Base-by-base conservation (phyloP, 2,888 invertebrate genomes). In the Eupsilia transversa region DNA sequence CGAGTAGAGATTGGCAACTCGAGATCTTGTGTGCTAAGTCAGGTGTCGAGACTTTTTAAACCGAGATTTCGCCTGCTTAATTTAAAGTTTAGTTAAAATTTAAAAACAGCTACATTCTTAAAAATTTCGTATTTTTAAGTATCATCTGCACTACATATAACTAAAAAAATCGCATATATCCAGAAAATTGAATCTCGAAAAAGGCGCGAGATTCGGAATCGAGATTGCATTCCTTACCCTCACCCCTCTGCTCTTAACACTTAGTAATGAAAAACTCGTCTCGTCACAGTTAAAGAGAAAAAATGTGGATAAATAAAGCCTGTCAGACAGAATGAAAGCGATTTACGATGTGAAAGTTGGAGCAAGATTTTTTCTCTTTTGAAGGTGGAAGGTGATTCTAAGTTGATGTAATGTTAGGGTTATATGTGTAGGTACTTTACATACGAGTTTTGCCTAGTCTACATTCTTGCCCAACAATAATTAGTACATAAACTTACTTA, bases 201-300 rank as follows among this genome's bases (percentile, higher is more conserved):
- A 17, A 30, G 9, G 10, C 7, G 30, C 9, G 4, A 9, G 14
- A 56, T 56, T 56, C 54, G 27, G 9, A 9, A 23, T 46, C 56
- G 56, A 30, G 10, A 57, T 56, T 9, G 30, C 30, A 30, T 30
- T 20, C 30, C 7, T 30, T 33, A 23, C 61, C 38, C 68, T 33
- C 35, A 33, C 43, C 57, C 72, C n/a, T 74, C 20, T n/a, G 9
- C 27, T 23, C 27, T 9, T 35, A 33, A 30, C 67, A 68, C 60
- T 69, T 27, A 5, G 64, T 80, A 84, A 77, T 86, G 72, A 81
- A 84, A 79, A 78, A 67, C 79, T 76, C 80, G 60, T 74, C 73
- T 49, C 57, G 27, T 52, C 65, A 72, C 67, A 49, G 27, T 71
- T 70, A 30, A 27, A 61, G 33, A 79, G 56, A 68, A 68, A 73